These are phyloP conservation scores for Epinephelus malabaricus DNA, from an alignment of 2,797 vertebrate species.

Conservation along the genomic window DNA sequence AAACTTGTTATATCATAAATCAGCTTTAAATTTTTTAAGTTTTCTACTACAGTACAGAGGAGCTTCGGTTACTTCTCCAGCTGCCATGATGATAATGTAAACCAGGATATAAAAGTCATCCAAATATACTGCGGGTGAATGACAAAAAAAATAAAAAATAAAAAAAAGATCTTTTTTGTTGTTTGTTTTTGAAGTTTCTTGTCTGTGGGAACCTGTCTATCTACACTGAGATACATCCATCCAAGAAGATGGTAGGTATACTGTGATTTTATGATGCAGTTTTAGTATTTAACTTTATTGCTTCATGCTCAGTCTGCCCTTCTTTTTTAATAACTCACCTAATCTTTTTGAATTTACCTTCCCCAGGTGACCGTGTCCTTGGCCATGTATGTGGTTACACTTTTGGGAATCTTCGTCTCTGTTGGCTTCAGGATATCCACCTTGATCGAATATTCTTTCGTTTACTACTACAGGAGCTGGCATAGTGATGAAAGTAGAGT, in stretches of 20 bases:
- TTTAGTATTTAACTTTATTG: background rate
- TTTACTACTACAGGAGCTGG: accelerated
- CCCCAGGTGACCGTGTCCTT: conserved; percentile 79
- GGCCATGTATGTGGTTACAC: conserved; percentile 75
- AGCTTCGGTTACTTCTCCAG: background rate
- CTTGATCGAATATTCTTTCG: accelerated
- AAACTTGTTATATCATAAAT: background rate
- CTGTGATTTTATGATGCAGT: background rate
- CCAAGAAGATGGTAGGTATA: conserved; percentile 77
- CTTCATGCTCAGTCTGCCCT: background rate
- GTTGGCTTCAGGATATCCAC: conserved; percentile 13
- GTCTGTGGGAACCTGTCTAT: conserved; percentile 76
- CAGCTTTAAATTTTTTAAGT: background rate
- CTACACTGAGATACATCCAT: conserved; percentile 72
- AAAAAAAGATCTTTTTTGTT: background rate
- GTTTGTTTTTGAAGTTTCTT: conserved; percentile 68
- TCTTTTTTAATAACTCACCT: background rate
- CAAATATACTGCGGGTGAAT: background rate
- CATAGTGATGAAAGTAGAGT: accelerated
- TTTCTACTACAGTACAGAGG: background rate
- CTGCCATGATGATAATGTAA: background rate
- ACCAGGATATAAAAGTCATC: background rate
- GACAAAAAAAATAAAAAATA: background rate
- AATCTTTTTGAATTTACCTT: background rate
- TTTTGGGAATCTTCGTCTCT: conserved; percentile 65